A percentile compares a stretch with the other conserved stretches of the same genome.
These are phyloP conservation scores for Mesembrinibis cayennensis DNA, from an alignment of 2,113 vertebrate genomes.

Conservation along the genomic window DNA sequence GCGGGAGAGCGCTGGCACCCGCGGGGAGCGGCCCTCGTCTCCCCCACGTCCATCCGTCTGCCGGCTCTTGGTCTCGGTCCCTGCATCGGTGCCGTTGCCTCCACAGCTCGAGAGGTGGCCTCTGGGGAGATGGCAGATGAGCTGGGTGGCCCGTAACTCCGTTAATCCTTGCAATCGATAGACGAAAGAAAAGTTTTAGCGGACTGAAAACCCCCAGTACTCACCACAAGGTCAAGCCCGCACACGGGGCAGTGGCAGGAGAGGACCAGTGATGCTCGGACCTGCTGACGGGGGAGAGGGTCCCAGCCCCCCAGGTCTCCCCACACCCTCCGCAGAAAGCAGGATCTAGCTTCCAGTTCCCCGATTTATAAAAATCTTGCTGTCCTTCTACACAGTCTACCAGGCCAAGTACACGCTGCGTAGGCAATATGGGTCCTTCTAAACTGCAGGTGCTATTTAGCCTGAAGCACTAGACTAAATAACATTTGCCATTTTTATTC, in stretches of 20 bases:
- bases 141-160: rapidly evolving
- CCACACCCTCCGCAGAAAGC: rapidly evolving
- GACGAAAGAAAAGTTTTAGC: background rate
- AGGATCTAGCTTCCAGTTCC: background rate
- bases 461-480: background rate
- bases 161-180: rapidly evolving
- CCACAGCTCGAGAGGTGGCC: background rate
- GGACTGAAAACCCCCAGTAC: background rate
- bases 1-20: background rate
- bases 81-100: rapidly evolving
- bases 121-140: background rate
- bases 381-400: background rate
- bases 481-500: background rate
- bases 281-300: background rate
- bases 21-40: background rate
- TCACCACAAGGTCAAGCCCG: rapidly evolving
- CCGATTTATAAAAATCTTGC: background rate
- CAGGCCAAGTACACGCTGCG: background rate
- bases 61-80: rapidly evolving
- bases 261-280: background rate
- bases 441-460: background rate
- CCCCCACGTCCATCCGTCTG: background rate
- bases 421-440: rapidly evolving
- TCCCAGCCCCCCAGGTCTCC: background rate
- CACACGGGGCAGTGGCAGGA: rapidly evolving